Conservation (phyloP, 2,888 invertebrate genomes). For the Eupelmus urozonus region DNA sequence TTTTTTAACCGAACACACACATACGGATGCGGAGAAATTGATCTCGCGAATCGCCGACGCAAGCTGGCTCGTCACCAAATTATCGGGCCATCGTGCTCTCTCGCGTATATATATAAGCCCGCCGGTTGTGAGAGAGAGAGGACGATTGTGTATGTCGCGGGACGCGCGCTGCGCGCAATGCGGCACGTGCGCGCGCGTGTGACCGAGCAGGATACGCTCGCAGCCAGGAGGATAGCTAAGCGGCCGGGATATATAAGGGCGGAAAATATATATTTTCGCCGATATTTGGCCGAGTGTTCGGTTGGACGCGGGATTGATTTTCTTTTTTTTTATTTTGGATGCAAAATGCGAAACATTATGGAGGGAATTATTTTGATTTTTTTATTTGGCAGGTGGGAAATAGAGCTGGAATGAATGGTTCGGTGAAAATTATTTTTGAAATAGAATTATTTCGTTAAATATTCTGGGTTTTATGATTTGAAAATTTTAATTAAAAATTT, state of each 20-base stretch:
- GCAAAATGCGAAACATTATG: too few species aligned
- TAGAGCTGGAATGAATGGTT: too few species aligned
- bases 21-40: conserved; percentile 18
- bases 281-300: neutral
- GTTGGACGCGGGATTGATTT: too few species aligned
- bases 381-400: too few species aligned
- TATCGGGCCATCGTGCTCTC: conserved; percentile 40
- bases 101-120: too few species aligned
- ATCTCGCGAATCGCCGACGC: conserved; percentile 33
- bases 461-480: too few species aligned
- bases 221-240: neutral
- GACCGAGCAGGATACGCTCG: neutral
- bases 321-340: too few species aligned
- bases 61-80: conserved; percentile 56
- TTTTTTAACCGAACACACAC: conserved; percentile 2
- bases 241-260: neutral
- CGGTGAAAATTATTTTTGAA: too few species aligned
- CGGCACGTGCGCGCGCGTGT: conserved; percentile 14
- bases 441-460: too few species aligned
- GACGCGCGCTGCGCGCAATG: conserved; percentile 29
- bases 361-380: too few species aligned
- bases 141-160: conserved; percentile 38
- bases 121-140: too few species aligned
- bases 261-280: conserved; percentile 12
- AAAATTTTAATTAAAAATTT: too few species aligned